Evolutionary conservation across 1,140 invertebrate genomes (phyloP).

Genomic region (Drosophila parabipectinata): DNA sequence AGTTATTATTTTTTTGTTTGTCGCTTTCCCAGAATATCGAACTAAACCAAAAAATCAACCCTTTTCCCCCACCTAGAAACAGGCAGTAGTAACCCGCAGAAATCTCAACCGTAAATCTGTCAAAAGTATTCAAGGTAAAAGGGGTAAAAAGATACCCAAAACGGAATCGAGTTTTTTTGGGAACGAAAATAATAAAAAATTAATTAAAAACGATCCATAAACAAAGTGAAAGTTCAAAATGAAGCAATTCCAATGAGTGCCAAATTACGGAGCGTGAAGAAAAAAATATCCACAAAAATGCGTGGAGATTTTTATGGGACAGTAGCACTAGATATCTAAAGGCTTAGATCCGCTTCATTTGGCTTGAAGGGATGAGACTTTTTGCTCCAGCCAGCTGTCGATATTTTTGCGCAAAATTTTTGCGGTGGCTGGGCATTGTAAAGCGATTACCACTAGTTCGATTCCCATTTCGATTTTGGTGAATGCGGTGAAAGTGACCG

Average conservation of each 20-base stretch:
- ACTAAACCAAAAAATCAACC: slow-evolving; percentile 24
- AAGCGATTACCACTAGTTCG: slow-evolving; percentile 63
- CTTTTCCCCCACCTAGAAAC: slow-evolving; percentile 24
- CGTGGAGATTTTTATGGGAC: slow-evolving; percentile 48
- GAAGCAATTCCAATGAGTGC: slow-evolving; percentile 68
- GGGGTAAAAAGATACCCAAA: slow-evolving; percentile 40
- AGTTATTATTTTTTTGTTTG: slow-evolving; percentile 32
- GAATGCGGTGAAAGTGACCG: slow-evolving; percentile 46
- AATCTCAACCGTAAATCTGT: slow-evolving; percentile 60
- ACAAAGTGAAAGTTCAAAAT: slow-evolving; percentile 77
- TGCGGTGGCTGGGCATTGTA: slow-evolving; percentile 60
- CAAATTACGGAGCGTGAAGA: slow-evolving; percentile 48
- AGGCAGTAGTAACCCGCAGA: slow-evolving; percentile 27
- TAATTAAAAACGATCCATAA: slow-evolving; percentile 69
- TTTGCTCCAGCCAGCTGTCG: slow-evolving; percentile 44
- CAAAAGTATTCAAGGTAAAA: slow-evolving; percentile 53
- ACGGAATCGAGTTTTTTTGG: slow-evolving; percentile 33
- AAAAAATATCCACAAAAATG: slow-evolving; percentile 60
- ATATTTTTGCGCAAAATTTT: slow-evolving; percentile 54
- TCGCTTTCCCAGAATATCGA: slow-evolving; percentile 17
- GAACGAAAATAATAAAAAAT: slow-evolving; percentile 57
- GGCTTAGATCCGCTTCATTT: slow-evolving; percentile 62
- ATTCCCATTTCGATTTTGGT: slow-evolving; percentile 26
- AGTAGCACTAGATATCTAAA: slow-evolving; percentile 24
- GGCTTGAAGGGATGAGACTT: slow-evolving; percentile 8